Percentiles rank a stretch among this genome's conserved stretches.
These are phyloP conservation scores for Oreonectes daqikongensis DNA, from an alignment of 2,797 vertebrate genomes.

Conservation along the genomic window DNA sequence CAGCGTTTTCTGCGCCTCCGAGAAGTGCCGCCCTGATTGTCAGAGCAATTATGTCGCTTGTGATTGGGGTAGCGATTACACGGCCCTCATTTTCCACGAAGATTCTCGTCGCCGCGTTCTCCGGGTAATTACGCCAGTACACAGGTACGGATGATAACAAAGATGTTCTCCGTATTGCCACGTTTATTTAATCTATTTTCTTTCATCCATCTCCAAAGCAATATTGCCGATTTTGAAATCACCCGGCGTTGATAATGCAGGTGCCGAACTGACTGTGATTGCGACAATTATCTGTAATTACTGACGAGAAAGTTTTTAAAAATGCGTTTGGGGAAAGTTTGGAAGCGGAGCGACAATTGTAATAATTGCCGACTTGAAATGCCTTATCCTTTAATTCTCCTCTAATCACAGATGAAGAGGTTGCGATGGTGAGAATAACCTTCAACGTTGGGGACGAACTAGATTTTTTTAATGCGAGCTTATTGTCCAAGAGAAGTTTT, in stretches of 20 bases:
- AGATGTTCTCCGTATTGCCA: background rate
- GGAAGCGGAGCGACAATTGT: slow-evolving; percentile 7
- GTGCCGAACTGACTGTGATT: slow-evolving; percentile 51
- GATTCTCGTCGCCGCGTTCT: slow-evolving; percentile 26
- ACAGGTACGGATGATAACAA: slow-evolving; percentile 25
- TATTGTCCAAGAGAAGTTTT: background rate
- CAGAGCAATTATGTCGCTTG: slow-evolving; percentile 53
- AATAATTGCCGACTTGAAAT: slow-evolving; percentile 39
- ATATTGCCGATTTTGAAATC: slow-evolving; percentile 15
- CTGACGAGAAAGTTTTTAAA: slow-evolving; percentile 30
- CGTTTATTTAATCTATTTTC: slow-evolving; percentile 33
- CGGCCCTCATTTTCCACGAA: slow-evolving; percentile 25
- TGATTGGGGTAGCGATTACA: slow-evolving; percentile 57
- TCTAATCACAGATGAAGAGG: slow-evolving; percentile 26
- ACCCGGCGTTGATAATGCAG: slow-evolving; percentile 16
- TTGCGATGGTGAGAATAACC: background rate
- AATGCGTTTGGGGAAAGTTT: slow-evolving; percentile 42
- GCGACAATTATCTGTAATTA: slow-evolving; percentile 55
- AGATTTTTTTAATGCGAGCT: background rate
- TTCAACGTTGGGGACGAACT: background rate
- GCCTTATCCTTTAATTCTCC: slow-evolving; percentile 1
- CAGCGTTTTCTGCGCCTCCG: slow-evolving; percentile 18
- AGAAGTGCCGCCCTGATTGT: slow-evolving; percentile 51
- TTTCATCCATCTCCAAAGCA: slow-evolving; percentile 7
- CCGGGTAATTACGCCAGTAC: slow-evolving; percentile 40